Evolutionary conservation across 2,888 invertebrate species (phyloP), one percentile per base, ranked within the genome.

Genomic region (Andrena hattorfiana): DNA sequence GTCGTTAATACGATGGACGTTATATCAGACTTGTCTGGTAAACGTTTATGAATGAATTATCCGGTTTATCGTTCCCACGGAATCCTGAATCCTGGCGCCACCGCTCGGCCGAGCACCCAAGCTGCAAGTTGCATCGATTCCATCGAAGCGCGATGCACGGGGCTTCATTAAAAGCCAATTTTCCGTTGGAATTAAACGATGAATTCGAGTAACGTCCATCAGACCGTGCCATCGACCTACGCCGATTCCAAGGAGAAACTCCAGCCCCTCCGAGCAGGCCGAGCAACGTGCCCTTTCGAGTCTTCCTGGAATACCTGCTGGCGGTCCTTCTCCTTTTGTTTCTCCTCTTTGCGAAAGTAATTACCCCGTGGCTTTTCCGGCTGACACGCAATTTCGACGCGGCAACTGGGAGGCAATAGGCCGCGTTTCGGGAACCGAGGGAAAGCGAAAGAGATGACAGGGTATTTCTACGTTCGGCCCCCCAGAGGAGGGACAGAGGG

Each of bases 391-490:
- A 87, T 87, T 85, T 84, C 84, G 77, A 74, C 66, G n/a, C 26
- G 66, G 60, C 51, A 20, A 35, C 23, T 56, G 30, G 48, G 32
- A 71, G 67, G 56, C 60, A 79, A 75, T 42, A 71, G 75, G 69
- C 72, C 20, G 75, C 71, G 69, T 77, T 84, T 64, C 66, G 78
- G 85, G 86, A 86, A 72, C 80, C 2, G 69, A 79, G 62, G 78
- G 85, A 87, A 89, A 89, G 84, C 76, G 86, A 86, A 84, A 73
- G 87, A 85, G 91, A 91, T 90, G 91, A 91, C 91, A 90, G 89
- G 90, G 86, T 89, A 90, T 90, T 92, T 91, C 87, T 88, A 74
- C 75, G 75, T 84, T 90, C 81, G 84, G 88, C 86, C 75, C 75
- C 77, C 70, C 69, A 76, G 72, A 76, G 66, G 32, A 68, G 49